Percentiles rank a stretch among this genome's conserved stretches.
Evolutionary conservation across 2,113 vertebrate species (phyloP).

Genomic region (Smithornis capensis): DNA sequence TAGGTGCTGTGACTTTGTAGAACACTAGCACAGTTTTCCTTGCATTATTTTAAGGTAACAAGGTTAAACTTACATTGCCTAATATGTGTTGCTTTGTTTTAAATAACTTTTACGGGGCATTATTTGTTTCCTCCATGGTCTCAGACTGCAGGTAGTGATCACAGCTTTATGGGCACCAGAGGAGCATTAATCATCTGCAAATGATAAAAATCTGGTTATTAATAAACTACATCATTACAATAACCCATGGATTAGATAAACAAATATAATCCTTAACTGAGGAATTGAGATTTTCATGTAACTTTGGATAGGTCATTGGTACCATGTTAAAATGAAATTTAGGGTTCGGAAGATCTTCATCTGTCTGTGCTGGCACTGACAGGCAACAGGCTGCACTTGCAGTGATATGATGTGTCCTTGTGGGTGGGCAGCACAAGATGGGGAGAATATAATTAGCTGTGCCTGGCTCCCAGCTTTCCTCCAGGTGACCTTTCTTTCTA

Average conservation of each 20-base stretch:
- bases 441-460: neutral
- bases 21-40: neutral
- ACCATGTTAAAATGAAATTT: neutral
- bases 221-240: neutral
- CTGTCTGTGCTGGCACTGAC: neutral
- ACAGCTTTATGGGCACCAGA: neutral
- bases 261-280: neutral
- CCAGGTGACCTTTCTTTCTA: neutral
- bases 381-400: neutral
- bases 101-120: neutral
- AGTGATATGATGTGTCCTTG: rapidly evolving
- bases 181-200: neutral
- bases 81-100: neutral
- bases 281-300: neutral
- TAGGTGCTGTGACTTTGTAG: neutral
- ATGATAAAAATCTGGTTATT: neutral
- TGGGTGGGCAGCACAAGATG: rapidly evolving
- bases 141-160: neutral
- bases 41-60: neutral
- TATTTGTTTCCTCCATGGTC: neutral
- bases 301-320: neutral
- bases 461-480: neutral
- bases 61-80: neutral
- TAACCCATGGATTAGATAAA: neutral
- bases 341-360: neutral